A percentile compares a stretch with the other conserved stretches of the same genome.
phyloP scores from a whole-genome alignment of 30 jellyfish, hydroid and myxozoan species.

The Sanderia malayensis region DNA sequence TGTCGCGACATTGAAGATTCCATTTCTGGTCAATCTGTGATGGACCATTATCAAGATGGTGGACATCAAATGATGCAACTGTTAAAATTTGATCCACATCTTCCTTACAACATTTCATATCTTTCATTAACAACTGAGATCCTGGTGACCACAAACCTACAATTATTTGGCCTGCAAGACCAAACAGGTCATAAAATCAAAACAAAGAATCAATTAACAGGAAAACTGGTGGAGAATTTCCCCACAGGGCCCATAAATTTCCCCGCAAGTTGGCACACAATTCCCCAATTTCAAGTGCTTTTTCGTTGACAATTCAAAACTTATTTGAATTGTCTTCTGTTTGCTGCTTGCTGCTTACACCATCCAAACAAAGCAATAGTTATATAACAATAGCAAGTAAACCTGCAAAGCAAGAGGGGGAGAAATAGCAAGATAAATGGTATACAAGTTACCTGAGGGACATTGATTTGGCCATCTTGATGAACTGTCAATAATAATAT shows the following conservation, averaged over 20 bases:
- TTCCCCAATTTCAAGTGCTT: too few species aligned
- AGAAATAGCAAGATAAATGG: too few species aligned
- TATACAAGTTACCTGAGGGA: constrained; percentile 45
- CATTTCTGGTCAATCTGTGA: constrained; percentile 28
- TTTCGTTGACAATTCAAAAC: too few species aligned
- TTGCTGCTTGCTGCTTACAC: too few species aligned
- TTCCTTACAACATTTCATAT: constrained; percentile 72
- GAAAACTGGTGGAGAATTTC: too few species aligned
- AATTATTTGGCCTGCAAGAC: constrained; percentile 14
- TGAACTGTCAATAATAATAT: constrained; percentile 15
- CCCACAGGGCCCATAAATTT: too few species aligned
- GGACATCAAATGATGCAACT: constrained; percentile 38
- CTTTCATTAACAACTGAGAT: neutral
- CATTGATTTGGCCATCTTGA: constrained; percentile 55
- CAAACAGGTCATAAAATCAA: neutral
- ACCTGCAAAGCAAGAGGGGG: too few species aligned
- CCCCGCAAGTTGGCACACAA: too few species aligned
- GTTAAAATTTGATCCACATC: constrained; percentile 65
- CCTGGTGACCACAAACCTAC: constrained; percentile 46
- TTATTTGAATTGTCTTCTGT: too few species aligned
- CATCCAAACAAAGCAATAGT: too few species aligned
- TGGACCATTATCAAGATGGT: constrained; percentile 40
- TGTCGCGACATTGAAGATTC: constrained; percentile 77
- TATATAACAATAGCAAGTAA: too few species aligned
- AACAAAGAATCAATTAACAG: too few species aligned